Base-by-base conservation (phyloP, 2,113 vertebrate genomes). In the Cyprinodon brontotheroides region DNA sequence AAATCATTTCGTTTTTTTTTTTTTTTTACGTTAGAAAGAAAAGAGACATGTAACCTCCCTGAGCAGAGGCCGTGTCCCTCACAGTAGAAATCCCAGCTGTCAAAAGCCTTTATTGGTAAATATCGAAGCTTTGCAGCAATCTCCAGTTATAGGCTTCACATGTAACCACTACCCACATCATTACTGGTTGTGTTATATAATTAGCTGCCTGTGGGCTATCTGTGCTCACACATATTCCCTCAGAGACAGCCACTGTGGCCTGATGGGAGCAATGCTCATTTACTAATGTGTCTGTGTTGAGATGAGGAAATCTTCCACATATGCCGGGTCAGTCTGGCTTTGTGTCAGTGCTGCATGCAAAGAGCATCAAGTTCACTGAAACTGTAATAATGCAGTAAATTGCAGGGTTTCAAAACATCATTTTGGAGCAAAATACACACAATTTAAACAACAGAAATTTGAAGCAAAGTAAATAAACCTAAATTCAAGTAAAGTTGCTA, bases 151-250 rank as follows among this genome's bases (percentile, higher is more conserved):
- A 57, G 17, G 50, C 50, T 20, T 57, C 50, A 37, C 71, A 7
- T 73, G 66, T 59, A 41, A 45, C 65, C 71, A 41, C 69, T 11
- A 10, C 67, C 73, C 4, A 40, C 47, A 43, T 78, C 75, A 70
- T 80, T 80, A 80, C 47, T 72, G 68, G 65, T 59, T 78, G 63
- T 72, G 71, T 75, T 63, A 39, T 83, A 53, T 81, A 83, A 80
- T 78, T 78, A 83, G 71, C 80, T 75, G 67, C 74, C 84, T 45
- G 39, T 72, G 47, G 47, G 22, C n/a, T 53, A n/a, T 62, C 43
- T 60, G 22, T 67, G 47, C 40, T 67, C 29, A 43, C 63, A 72
- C 38, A 37, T 65, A 2, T 47, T 9, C 39, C 67, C 72, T 37
- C 61, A 63, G 60, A 67, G 48, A 12, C 17, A 64, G 65, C 39